A percentile compares a stretch with the other conserved stretches of the same genome.
Conservation (phyloP, 1,140 invertebrate genomes). For the Calephelis virginiensis region DNA sequence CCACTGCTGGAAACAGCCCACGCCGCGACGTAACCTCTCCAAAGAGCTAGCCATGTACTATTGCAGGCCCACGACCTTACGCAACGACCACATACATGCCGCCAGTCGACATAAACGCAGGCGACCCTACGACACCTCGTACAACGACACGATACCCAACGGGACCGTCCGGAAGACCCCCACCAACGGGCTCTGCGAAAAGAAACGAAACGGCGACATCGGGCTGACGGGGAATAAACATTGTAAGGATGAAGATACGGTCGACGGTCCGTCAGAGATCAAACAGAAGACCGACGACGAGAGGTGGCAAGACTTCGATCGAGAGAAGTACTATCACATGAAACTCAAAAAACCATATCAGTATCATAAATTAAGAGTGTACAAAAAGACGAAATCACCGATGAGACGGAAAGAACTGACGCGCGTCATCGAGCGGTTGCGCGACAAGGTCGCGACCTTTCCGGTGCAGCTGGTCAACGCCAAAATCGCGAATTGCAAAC, state of each 20-base stretch:
- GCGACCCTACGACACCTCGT: constrained; percentile 70
- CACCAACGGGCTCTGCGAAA: constrained; percentile 55
- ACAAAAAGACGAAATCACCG: constrained; percentile 65
- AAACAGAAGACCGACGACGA: constrained; percentile 49
- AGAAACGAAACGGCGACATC: constrained; percentile 55
- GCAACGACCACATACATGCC: constrained; percentile 61
- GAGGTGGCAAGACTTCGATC: constrained; percentile 57
- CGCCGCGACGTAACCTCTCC: constrained; percentile 85
- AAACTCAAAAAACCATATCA: constrained; percentile 75
- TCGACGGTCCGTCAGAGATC: constrained; percentile 49
- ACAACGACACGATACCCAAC: constrained; percentile 46
- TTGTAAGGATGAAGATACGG: constrained; percentile 52
- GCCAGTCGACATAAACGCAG: constrained; percentile 78
- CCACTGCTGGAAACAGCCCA: constrained; percentile 90
- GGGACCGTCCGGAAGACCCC: constrained; percentile 71
- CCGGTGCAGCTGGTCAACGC: constrained; percentile 66
- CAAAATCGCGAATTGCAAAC: constrained; percentile 65
- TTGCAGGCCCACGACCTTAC: constrained; percentile 79
- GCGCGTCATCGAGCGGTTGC: constrained; percentile 69
- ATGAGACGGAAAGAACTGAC: constrained; percentile 62
- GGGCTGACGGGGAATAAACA: constrained; percentile 37
- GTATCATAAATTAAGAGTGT: constrained; percentile 74
- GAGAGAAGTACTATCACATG: constrained; percentile 72
- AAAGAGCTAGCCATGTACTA: constrained; percentile 87
- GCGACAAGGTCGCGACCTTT: constrained; percentile 63